Percentiles rank a stretch among this genome's conserved stretches.
phyloP scores from a whole-genome alignment of 1,140 invertebrate genomes.

The Diorhabda sublineata region DNA sequence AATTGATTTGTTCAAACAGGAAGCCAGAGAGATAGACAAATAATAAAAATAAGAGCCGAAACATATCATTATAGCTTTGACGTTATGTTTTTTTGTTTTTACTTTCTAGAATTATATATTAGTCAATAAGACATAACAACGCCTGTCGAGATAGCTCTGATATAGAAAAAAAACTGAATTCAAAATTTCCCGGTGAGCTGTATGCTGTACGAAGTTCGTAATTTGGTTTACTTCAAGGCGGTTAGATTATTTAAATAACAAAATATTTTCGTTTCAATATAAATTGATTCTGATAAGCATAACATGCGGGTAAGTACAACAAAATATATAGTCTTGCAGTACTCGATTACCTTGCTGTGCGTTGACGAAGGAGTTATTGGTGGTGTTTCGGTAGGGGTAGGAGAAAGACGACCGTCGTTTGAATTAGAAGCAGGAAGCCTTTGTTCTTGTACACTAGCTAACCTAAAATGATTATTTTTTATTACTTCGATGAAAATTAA shows the following conservation, averaged over 20 bases:
- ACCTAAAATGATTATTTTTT: conserved; percentile 51
- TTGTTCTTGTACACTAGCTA: conserved; percentile 93
- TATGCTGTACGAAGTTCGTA: no score
- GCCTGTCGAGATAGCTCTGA: no score
- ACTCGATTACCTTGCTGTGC: conserved; percentile 60
- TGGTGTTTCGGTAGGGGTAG: conserved; percentile 56
- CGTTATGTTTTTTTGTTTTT: no score
- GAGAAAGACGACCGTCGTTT: conserved; percentile 64
- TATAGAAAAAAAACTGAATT: no score
- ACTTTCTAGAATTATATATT: no score
- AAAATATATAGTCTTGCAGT: conserved; percentile 10
- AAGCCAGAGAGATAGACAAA: no score
- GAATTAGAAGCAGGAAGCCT: conserved; percentile 65
- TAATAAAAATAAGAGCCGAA: no score
- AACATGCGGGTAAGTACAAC: conserved; percentile 35
- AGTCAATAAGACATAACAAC: no score
- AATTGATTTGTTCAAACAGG: no score
- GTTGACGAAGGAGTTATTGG: conserved; percentile 62
- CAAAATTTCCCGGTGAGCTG: no score
- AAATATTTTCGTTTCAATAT: conserved; percentile 17
- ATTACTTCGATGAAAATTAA: background rate
- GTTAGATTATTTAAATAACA: background rate
- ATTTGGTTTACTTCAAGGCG: no score
- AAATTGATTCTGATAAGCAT: conserved; percentile 28
- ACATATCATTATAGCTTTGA: no score